These are phyloP conservation scores for Aphodius sticticus DNA, from an alignment of 2,888 invertebrate species.

Conservation along the genomic window DNA sequence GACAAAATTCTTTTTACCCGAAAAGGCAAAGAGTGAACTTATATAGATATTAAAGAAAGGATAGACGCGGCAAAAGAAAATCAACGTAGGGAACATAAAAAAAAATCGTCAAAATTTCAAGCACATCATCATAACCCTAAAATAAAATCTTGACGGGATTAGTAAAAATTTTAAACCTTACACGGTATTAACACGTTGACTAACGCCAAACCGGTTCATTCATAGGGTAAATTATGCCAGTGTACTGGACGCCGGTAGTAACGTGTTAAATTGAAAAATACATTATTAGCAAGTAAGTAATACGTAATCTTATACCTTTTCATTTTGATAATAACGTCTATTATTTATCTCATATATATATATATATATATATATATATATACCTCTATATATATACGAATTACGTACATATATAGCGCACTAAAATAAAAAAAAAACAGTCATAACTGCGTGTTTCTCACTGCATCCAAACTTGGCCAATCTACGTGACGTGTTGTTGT, in stretches of 20 bases:
- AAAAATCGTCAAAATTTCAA: background rate
- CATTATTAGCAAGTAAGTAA: background rate
- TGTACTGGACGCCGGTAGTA: no score
- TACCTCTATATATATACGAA: background rate
- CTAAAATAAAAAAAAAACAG: slow-evolving; percentile 4
- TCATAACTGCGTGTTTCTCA: background rate
- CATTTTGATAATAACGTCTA: background rate
- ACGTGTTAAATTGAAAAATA: background rate
- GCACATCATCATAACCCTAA: background rate
- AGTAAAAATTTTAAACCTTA: slow-evolving; percentile 4
- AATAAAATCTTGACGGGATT: background rate
- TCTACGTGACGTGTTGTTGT: slow-evolving; percentile 26
- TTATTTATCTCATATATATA: slow-evolving; percentile 4
- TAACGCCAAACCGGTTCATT: no score
- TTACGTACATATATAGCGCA: background rate
- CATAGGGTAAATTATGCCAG: no score
- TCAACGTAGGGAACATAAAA: background rate
- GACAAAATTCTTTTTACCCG: background rate
- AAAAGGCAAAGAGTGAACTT: background rate
- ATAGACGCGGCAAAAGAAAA: background rate
- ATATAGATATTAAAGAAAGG: background rate
- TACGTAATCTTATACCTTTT: background rate
- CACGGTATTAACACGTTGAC: background rate
- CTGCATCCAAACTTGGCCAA: slow-evolving; percentile 36
- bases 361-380: background rate